Percentiles rank a stretch among this genome's conserved stretches.
phyloP scores from a whole-genome alignment of 2,797 vertebrate genomes.

The Centroberyx gerrardi region DNA sequence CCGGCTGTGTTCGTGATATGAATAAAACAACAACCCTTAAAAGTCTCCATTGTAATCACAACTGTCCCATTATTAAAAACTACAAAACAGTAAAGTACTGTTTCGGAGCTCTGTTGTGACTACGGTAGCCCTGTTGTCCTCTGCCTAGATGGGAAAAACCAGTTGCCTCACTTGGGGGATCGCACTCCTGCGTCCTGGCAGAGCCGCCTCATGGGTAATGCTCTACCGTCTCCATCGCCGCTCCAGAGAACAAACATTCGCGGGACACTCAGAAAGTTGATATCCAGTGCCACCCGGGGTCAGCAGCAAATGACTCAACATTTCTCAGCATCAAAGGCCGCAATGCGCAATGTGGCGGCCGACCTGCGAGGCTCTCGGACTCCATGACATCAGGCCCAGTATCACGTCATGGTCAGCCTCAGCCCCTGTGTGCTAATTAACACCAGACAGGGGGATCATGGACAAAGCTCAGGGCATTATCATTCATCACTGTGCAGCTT shows the following conservation, averaged over 20 bases:
- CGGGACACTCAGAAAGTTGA: constrained; percentile 58
- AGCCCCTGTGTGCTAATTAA: constrained; percentile 83
- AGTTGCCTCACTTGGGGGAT: constrained; percentile 47
- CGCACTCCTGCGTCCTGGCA: constrained; percentile 51
- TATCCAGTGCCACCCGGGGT: constrained; percentile 75
- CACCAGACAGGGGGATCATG: constrained; percentile 79
- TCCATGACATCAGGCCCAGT: constrained; percentile 83
- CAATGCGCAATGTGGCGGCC: constrained; percentile 77
- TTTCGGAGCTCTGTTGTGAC: constrained; percentile 70
- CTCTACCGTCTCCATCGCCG: constrained; percentile 29
- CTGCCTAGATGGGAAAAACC: constrained; percentile 26
- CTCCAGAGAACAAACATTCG: constrained; percentile 55
- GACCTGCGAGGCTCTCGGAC: constrained; percentile 80
- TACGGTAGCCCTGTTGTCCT: constrained; percentile 55
- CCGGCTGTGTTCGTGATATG: constrained; percentile 1
- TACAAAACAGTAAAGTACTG: constrained; percentile 36
- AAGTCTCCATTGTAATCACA: neutral
- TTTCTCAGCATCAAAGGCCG: constrained; percentile 74
- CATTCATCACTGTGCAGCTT: constrained; percentile 76
- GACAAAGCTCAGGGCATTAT: constrained; percentile 77
- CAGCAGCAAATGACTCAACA: constrained; percentile 74
- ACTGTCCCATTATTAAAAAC: constrained; percentile 31
- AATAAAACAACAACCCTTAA: neutral
- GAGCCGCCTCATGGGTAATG: constrained; percentile 36
- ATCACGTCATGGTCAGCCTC: constrained; percentile 83